Base-by-base conservation (phyloP, 2,797 vertebrate species). In the Natrix natrix region DNA sequence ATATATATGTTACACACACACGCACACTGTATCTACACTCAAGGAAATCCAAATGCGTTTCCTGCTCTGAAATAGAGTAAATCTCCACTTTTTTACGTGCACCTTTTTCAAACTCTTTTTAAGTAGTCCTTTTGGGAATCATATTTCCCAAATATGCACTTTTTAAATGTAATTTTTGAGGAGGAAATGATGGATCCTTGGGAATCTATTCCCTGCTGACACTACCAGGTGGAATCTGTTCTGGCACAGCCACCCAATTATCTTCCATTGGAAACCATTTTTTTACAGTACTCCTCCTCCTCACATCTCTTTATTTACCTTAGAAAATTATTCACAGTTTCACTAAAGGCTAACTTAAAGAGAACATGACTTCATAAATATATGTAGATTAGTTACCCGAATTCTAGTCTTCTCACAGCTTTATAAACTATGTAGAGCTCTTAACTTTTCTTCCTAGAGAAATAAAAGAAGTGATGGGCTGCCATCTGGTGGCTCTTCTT, bases 401-500 rank as follows among this genome's bases (percentile, higher is more conserved):
- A 13, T 83, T 92, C 43, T 83, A 16, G 16, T 60, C 12, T 88
- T 54, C 32, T 16, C 16, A 7, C 52, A 28, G 43, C 4, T 86
- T 32, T 37, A 60, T 24, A 89, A 89, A 48, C 32, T 8, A 24
- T 32, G 6, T 52, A 4, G 16, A 13, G 3, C 2, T 0, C 32
- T 56, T 22, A 61, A 24, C 43, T 17, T 59, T 87, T 57, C 32
- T n/a, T 14, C n/a, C n/a, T 14, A 52, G 74, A 0, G 22, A 59
- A 94, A 92, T 17, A 93, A 5, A 78, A 4, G 91, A 0, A 89
- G 59, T 90, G 60, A 3, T 93, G 91, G 16, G 88, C 93, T 94
- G 93, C 96, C 97, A 97, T 96, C 97, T 97, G 94, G 97, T 95
- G 96, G 95, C 0, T 0, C 4, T 7, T 60, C 8, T 0, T 0